Evolutionary conservation across 2,113 vertebrate genomes (phyloP), one percentile per base, ranked within the genome.

Genomic region (Stictonetta naevosa): DNA sequence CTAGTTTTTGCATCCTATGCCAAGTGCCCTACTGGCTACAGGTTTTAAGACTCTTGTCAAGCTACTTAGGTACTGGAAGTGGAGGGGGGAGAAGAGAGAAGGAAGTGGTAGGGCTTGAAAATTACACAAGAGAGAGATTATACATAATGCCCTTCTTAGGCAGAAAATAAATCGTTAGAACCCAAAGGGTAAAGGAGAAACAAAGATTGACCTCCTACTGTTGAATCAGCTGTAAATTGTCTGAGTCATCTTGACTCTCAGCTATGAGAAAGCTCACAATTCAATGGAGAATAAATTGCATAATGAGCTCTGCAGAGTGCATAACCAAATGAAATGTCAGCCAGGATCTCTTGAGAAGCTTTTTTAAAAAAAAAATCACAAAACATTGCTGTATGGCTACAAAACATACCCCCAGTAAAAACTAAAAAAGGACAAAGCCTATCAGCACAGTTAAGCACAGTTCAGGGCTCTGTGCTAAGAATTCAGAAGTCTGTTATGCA

Each of bases 231-330:
- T 85, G 50, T 83, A 81, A 85, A 92, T 96, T 77, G 38, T 69
- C 84, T 93, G 86, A 96, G 78, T 96, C 85, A 97, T 91, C 93
- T 88, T 69, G 56, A 75, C 86, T 89, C 76, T 83, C 63, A 56
- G 52, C 75, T 75, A 63, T 62, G 48, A 77, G 82, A 87, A 93
- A 50, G 20, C 31, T 72, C 63, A 42, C 52, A 91, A 77, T 88
- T 92, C 86, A 93, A n/a, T 69, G 29, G 68, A 84, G 85, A 95
- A 88, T 56, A 78, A 95, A 92, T 56, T 96, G 75, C 48, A 93
- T 92, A 74, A 92, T 78, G 80, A 95, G n/a, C 60, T 87, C 80
- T 88, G 46, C 67, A 88, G 75, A 71, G 23, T 67, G 6, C 33
- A 60, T 40, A 94, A 63, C 46, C 50, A 90, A 90, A 33, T 83